Conservation (phyloP, 1,140 invertebrate species). For the Pseudomyrmex concolor region DNA sequence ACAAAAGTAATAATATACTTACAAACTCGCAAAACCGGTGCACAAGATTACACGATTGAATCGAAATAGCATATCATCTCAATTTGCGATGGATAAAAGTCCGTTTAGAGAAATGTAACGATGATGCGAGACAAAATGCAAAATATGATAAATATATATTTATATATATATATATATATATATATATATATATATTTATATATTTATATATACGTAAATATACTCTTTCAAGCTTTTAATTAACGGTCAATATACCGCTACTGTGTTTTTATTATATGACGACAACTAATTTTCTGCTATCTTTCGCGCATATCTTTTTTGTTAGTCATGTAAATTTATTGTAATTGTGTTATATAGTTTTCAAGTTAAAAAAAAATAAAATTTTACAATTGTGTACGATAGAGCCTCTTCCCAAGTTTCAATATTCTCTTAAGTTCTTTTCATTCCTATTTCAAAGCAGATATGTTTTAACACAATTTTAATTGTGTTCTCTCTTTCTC, state of each 20-base stretch:
- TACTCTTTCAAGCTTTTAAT: constrained; percentile 39
- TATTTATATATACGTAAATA: constrained; percentile 12
- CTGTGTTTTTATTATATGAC: constrained; percentile 4
- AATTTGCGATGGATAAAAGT: constrained; percentile 1
- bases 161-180: constrained; percentile 21
- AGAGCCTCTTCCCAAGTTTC: too few relatives aligned
- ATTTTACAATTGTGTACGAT: constrained; percentile 25
- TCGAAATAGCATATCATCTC: constrained; percentile 51
- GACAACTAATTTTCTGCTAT: constrained; percentile 43
- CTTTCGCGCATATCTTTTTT: constrained; percentile 15
- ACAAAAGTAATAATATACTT: background rate
- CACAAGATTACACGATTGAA: constrained; percentile 13
- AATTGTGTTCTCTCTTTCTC: too few relatives aligned
- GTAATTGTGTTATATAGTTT: constrained; percentile 40
- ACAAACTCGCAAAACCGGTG: constrained; percentile 17
- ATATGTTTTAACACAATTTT: background rate
- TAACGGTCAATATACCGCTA: constrained; percentile 19
- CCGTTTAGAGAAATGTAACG: background rate
- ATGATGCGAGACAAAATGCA: background rate
- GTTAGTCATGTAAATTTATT: constrained; percentile 44
- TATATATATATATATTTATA: background rate
- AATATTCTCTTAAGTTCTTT: background rate
- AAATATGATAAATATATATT: background rate
- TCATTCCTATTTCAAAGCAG: too few relatives aligned
- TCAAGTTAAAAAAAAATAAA: constrained; percentile 52